A percentile compares a stretch with the other conserved stretches of the same genome.
Evolutionary conservation across 2,797 vertebrate species (phyloP).

Genomic region (Meda fulgida): DNA sequence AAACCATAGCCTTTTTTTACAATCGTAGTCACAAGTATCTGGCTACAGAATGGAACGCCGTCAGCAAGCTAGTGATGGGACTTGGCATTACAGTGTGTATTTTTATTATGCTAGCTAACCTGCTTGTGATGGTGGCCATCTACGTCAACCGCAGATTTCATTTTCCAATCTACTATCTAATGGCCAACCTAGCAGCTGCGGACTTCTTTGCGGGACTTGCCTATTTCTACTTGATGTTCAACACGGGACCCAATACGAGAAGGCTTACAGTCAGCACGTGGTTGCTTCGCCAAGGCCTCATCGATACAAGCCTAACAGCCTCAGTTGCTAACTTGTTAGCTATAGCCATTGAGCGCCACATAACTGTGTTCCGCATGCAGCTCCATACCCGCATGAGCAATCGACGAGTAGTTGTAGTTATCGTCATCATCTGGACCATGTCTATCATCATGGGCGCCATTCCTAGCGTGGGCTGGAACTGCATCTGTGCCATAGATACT

Average conservation of each 20-base stretch:
- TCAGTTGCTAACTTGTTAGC: conserved; percentile 96
- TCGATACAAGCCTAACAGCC: conserved; percentile 96
- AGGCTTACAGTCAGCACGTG: conserved; percentile 94
- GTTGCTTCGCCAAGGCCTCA: conserved; percentile 96
- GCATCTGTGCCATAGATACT: conserved; percentile 88
- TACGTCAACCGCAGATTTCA: conserved; percentile 99
- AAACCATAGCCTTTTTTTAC: conserved; percentile 98
- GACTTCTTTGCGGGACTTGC: conserved; percentile 99
- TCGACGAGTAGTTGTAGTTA: conserved; percentile 94
- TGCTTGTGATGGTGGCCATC: conserved; percentile 98
- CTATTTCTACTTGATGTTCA: conserved; percentile 99
- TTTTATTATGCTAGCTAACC: conserved; percentile 99
- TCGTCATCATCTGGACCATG: conserved; percentile 99
- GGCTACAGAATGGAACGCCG: conserved; percentile 92
- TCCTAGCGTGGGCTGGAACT: conserved; percentile 98
- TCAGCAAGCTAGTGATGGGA: conserved; percentile 98
- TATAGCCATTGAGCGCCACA: conserved; percentile 97
- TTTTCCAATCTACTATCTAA: conserved; percentile 99
- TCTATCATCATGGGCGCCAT: conserved; percentile 98
- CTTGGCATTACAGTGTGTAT: conserved; percentile 98
- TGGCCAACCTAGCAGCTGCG: conserved; percentile 98
- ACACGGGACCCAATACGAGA: conserved; percentile 97
- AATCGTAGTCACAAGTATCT: conserved; percentile 93
- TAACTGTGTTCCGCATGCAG: conserved; percentile 99
- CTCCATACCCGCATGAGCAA: conserved; percentile 99